Evolutionary conservation across 2,113 vertebrate genomes (phyloP).

Genomic region (Axis porcinus): DNA sequence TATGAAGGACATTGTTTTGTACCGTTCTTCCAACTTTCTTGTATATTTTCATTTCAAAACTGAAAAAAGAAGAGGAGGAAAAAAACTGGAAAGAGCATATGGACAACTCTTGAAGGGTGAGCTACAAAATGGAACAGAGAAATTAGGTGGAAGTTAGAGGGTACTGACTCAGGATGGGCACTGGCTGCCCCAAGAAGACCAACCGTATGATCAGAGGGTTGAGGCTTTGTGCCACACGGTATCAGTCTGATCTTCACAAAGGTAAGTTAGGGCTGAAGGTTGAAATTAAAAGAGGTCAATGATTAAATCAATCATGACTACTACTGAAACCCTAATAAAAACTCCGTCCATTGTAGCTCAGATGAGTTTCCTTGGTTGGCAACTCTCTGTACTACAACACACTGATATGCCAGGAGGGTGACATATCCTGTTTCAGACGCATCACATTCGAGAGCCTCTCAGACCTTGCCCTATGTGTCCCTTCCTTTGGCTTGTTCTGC

Average conservation of each 20-base stretch:
- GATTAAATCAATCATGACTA: background rate
- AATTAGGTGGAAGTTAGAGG: background rate
- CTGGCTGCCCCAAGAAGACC: background rate
- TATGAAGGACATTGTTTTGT: background rate
- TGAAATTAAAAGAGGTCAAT: background rate
- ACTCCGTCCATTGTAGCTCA: background rate
- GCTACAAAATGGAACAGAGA: background rate
- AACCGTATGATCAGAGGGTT: background rate
- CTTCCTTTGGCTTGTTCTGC: background rate
- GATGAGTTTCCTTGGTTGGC: background rate
- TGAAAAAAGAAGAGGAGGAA: background rate
- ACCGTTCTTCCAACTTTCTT: background rate
- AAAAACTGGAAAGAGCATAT: background rate
- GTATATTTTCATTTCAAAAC: slow-evolving; percentile 7
- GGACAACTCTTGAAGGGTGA: background rate
- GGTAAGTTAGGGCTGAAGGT: background rate
- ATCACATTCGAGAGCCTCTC: background rate
- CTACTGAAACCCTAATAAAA: background rate
- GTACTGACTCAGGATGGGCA: background rate
- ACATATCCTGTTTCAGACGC: background rate
- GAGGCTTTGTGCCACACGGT: background rate
- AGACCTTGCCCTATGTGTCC: background rate
- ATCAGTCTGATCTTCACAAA: background rate
- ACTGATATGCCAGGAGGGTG: background rate
- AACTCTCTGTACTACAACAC: background rate